Conservation (phyloP, 2,888 invertebrate species). For the Campoplex capitator region DNA sequence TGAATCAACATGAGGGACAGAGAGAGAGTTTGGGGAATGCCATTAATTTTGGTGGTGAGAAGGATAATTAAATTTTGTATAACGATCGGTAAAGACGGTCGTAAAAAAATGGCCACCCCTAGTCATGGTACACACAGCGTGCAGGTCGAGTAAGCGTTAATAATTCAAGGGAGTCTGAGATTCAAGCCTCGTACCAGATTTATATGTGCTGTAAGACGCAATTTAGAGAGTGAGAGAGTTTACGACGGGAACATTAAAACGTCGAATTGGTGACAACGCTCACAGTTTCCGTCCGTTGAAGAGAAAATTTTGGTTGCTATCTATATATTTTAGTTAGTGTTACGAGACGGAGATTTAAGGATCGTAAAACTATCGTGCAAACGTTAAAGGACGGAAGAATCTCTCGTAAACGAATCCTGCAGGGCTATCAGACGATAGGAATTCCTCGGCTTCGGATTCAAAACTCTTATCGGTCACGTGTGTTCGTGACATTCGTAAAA, state of each 20-base stretch:
- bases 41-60: conserved; percentile 52
- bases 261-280: conserved; percentile 23
- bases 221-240: conserved; percentile 19
- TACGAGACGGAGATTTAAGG: conserved; percentile 39
- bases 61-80: conserved; percentile 63
- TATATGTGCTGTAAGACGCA: not conserved
- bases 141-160: conserved; percentile 20
- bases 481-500: not conserved
- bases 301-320: conserved; percentile 35
- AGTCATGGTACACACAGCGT: not conserved
- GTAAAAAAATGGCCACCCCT: conserved; percentile 58
- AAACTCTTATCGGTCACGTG: conserved; percentile 42
- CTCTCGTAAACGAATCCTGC: conserved; percentile 48
- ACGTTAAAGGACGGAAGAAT: conserved; percentile 53
- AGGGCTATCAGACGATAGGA: not conserved
- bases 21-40: conserved; percentile 25
- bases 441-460: conserved; percentile 38
- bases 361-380: conserved; percentile 52
- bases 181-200: conserved; percentile 40
- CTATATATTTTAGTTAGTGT: conserved; percentile 16
- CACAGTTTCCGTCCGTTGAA: conserved; percentile 31
- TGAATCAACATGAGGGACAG: conserved; percentile 38
- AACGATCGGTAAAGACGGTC: conserved; percentile 49
- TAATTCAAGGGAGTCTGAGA: conserved; percentile 18
- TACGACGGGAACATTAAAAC: conserved; percentile 58